These are phyloP conservation scores for Halcyon chelicuti DNA, from an alignment of 2,797 vertebrate species.

Conservation along the genomic window DNA sequence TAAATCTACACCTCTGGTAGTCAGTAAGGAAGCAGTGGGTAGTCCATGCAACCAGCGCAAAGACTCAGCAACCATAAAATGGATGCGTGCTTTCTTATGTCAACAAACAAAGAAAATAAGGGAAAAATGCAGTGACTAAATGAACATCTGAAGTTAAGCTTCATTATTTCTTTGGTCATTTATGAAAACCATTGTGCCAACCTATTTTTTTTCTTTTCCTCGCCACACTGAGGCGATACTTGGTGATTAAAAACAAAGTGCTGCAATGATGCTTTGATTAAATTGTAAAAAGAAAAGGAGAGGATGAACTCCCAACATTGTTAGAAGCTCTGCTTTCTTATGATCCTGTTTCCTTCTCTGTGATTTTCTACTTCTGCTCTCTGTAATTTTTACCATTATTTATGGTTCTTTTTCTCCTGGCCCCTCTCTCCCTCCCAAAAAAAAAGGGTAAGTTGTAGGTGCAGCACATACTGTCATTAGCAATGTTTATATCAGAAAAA, in stretches of 20 bases:
- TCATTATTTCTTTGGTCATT: neutral
- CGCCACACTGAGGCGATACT: neutral
- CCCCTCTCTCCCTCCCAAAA: no score
- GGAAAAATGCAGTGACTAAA: neutral
- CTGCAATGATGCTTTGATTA: neutral
- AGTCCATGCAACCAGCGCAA: neutral
- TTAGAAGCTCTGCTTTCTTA: neutral
- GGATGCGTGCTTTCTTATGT: neutral
- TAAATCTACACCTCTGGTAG: neutral
- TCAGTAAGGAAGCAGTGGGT: neutral
- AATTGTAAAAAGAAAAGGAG: neutral
- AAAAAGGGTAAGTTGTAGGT: neutral
- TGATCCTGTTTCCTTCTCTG: neutral
- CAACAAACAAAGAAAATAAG: neutral
- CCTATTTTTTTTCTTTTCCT: neutral
- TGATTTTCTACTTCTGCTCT: neutral
- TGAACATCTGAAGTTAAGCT: neutral
- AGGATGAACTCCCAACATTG: neutral
- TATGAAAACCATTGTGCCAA: neutral
- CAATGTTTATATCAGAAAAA: neutral
- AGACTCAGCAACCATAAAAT: neutral
- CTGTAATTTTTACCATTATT: neutral
- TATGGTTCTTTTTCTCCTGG: neutral
- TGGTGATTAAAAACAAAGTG: neutral
- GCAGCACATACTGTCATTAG: neutral